phyloP scores from a whole-genome alignment of 1,140 invertebrate genomes.

The Meloidogyne floridensis region DNA sequence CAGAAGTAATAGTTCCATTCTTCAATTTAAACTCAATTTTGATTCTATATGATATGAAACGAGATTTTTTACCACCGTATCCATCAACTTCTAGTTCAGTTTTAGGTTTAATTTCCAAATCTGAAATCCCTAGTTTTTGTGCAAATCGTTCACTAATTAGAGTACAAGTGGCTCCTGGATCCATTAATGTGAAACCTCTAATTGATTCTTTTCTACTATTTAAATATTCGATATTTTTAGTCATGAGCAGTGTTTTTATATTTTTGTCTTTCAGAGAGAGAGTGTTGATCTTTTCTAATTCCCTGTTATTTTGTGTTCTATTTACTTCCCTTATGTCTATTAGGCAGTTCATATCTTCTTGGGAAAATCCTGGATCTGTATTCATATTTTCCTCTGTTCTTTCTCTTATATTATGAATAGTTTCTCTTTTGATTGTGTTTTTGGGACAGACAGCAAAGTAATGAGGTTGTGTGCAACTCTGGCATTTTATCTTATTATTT shows the following conservation, averaged over 20 bases:
- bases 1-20: neutral
- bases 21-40: neutral
- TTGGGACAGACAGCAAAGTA: neutral
- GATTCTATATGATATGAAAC: neutral
- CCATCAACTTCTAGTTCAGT: neutral
- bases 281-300: no score
- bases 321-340: no score
- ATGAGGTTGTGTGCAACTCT: neutral
- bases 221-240: neutral
- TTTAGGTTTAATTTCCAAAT: no score
- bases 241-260: neutral
- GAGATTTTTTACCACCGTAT: neutral
- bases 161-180: neutral
- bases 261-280: no score
- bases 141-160: neutral
- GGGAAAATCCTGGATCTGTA: rapidly evolving
- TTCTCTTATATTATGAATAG: neutral
- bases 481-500: neutral
- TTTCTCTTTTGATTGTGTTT: neutral
- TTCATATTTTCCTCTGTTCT: neutral
- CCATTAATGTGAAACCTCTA: neutral
- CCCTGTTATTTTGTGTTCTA: neutral
- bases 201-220: neutral
- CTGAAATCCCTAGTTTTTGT: neutral
- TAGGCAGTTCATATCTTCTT: no score